phyloP scores from a whole-genome alignment of 2,113 vertebrate genomes.

The Origma solitaria region DNA sequence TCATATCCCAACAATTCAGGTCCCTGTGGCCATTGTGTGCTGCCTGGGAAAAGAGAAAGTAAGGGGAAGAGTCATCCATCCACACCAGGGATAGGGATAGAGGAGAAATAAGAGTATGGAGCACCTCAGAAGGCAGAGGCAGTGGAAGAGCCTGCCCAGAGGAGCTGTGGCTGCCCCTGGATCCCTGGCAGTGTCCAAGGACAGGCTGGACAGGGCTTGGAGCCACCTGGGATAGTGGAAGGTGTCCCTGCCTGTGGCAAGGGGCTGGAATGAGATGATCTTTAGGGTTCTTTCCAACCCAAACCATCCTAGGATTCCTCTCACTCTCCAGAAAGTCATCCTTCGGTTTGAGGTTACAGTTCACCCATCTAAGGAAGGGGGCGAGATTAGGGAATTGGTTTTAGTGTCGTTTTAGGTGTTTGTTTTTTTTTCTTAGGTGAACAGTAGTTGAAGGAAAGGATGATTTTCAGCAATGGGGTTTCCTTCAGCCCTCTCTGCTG shows the following conservation, averaged over 20 bases:
- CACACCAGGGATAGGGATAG: background rate
- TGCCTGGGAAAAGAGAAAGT: background rate
- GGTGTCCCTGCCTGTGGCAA: background rate
- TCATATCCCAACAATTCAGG: background rate
- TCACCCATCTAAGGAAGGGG: background rate
- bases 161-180: background rate
- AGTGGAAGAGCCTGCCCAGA: background rate
- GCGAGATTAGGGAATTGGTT: accelerated
- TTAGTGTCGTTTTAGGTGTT: background rate
- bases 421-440: background rate
- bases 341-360: background rate
- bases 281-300: background rate
- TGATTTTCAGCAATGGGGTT: background rate
- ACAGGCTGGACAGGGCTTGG: accelerated
- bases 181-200: background rate
- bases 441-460: background rate
- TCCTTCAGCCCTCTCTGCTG: background rate
- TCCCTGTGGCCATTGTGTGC: accelerated
- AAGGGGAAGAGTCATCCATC: background rate
- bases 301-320: background rate
- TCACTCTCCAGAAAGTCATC: accelerated
- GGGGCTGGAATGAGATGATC: accelerated
- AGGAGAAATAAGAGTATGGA: background rate
- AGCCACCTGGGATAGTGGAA: accelerated
- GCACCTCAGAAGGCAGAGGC: background rate